Base-by-base conservation (phyloP, 2,113 vertebrate species). In the Sarotherodon lohbergeri region DNA sequence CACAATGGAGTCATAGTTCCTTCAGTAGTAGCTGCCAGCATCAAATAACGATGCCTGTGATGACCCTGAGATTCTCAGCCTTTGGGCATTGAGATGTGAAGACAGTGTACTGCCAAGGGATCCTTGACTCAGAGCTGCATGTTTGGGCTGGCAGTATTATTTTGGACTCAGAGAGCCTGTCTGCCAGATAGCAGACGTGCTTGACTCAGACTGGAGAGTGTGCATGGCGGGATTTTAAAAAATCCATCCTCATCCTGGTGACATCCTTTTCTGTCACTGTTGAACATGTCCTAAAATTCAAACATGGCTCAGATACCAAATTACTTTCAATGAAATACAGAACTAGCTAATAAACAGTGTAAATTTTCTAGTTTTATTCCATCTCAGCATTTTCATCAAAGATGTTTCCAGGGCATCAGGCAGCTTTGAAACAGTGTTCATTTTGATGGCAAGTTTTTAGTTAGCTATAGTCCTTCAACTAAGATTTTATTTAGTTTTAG, bases 91-190 rank as follows among this genome's bases (percentile, higher is more conserved):
- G 59, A 80, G 66, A 86, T 76, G 79, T 76, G 56, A 79, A 43
- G 39, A 71, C 50, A 78, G 81, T n/a, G 5, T 17, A 22, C 66
- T 61, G 83, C 82, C 55, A n/a, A 52, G 52, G 86, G 82, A 90
- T 61, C 81, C 19, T 66, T 90, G 88, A 91, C 61, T 89, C 88
- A 94, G 83, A 88, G 91, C 80, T 89, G 81, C 24, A 8, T 85
- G 82, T 90, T 91, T 76, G 80, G 56, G 61, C 76, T 82, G 85
- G 85, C 68, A 66, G 61, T 85, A 57, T 90, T 86, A 68, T 88
- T 89, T 81, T 61, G 85, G 81, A 84, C 80, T 78, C 46, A 81
- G 39, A 83, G 55, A 83, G 48, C 56, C 81, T 59, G 9, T 66
- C 63, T 81, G 50, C 76, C 32, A 82, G 48, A 84, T 5, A 71